Conservation (phyloP, 2,888 invertebrate species). For the Neoaliturus tenellus region DNA sequence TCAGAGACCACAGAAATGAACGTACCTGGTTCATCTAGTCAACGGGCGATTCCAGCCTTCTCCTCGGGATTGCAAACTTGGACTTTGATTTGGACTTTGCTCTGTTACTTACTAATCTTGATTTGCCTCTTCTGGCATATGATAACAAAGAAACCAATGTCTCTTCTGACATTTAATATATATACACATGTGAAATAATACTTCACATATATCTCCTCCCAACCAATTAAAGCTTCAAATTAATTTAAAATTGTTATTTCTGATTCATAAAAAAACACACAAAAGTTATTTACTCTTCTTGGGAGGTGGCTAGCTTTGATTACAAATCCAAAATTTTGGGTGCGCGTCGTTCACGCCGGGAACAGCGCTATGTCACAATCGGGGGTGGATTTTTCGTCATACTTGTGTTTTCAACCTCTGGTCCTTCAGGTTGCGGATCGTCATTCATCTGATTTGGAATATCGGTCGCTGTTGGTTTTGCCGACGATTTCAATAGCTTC, state of each 20-base stretch:
- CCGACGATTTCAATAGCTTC: background rate
- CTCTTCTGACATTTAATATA: too few species aligned
- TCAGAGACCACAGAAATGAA: too few species aligned
- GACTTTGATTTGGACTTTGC: too few species aligned
- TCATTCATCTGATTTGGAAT: background rate
- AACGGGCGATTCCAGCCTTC: too few species aligned
- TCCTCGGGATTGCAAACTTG: too few species aligned
- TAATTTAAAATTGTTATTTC: background rate
- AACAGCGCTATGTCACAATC: background rate
- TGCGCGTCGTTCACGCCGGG: background rate
- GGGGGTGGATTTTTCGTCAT: background rate
- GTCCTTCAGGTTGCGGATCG: background rate
- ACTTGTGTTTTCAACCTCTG: background rate
- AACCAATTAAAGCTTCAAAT: background rate
- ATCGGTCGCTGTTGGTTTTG: background rate
- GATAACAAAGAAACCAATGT: too few species aligned
- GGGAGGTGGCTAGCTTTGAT: background rate
- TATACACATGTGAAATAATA: background rate
- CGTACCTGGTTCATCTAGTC: too few species aligned
- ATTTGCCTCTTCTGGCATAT: too few species aligned
- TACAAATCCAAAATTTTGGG: constrained; percentile 13
- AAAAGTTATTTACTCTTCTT: background rate
- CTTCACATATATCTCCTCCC: background rate
- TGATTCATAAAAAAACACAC: background rate
- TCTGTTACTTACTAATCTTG: too few species aligned